phyloP scores from a whole-genome alignment of 2,888 invertebrate genomes.

The Sarcophaga subvicina region DNA sequence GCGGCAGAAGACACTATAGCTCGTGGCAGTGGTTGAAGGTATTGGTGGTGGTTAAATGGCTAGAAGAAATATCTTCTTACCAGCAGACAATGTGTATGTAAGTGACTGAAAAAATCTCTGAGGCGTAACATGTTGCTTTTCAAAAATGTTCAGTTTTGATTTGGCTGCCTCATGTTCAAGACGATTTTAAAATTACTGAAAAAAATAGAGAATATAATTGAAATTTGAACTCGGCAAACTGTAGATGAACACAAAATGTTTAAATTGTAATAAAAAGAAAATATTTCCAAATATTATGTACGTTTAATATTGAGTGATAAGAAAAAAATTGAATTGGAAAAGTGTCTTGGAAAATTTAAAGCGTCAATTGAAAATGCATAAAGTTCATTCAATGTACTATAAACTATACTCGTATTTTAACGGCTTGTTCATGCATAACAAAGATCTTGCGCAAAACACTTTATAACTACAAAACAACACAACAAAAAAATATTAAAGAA shows the following conservation, averaged over 20 bases:
- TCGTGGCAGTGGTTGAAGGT: slow-evolving; percentile 36
- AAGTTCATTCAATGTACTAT: slow-evolving; percentile 53
- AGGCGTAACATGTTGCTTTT: slow-evolving; percentile 76
- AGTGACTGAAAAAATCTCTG: slow-evolving; percentile 70
- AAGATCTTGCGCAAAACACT: slow-evolving; percentile 70
- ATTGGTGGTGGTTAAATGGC: slow-evolving; percentile 55
- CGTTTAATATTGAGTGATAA: background rate
- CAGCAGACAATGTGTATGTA: slow-evolving; percentile 22
- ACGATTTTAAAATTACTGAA: slow-evolving; percentile 42
- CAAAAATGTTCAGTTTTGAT: slow-evolving; percentile 70
- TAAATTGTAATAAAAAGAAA: slow-evolving; percentile 12
- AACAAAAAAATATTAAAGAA: slow-evolving; percentile 8
- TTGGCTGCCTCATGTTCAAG: slow-evolving; percentile 67
- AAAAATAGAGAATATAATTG: slow-evolving; percentile 10
- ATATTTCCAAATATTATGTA: background rate
- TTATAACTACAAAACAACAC: slow-evolving; percentile 50
- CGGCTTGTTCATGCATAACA: slow-evolving; percentile 73
- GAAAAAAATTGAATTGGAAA: slow-evolving; percentile 4
- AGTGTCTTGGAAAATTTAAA: background rate
- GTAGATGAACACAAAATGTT: background rate
- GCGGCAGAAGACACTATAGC: slow-evolving; percentile 40
- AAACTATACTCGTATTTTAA: slow-evolving; percentile 9
- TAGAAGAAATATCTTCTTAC: slow-evolving; percentile 67
- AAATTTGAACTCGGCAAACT: background rate
- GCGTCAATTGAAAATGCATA: slow-evolving; percentile 64